Evolutionary conservation across 2,113 vertebrate species (phyloP).

Genomic region (Clarias gariepinus): DNA sequence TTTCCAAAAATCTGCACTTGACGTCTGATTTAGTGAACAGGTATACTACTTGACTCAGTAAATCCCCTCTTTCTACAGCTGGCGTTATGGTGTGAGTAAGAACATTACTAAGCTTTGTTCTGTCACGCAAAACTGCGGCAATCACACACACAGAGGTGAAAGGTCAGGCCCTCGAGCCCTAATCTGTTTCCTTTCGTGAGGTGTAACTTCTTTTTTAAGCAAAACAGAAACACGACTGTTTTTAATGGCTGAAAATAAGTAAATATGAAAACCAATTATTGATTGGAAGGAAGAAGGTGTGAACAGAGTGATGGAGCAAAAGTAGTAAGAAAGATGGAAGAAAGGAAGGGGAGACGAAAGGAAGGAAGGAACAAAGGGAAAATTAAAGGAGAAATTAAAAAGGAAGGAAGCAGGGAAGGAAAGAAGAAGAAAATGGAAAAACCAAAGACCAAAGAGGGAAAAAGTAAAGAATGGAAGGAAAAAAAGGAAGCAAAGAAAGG

Average conservation of each 20-base stretch:
- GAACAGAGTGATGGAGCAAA: no score
- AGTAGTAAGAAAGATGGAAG: not conserved
- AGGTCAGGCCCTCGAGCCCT: not conserved
- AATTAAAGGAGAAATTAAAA: not conserved
- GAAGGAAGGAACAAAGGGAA: not conserved
- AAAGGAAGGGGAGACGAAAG: not conserved
- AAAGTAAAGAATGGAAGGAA: not conserved
- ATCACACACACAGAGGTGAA: constrained; percentile 6
- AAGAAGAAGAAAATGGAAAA: not conserved
- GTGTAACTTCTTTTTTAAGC: not conserved
- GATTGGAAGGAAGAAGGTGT: not conserved
- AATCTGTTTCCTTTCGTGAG: not conserved
- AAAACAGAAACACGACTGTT: not conserved
- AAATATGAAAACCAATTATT: not conserved
- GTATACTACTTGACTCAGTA: not conserved
- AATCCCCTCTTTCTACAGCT: not conserved
- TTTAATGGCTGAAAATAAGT: not conserved
- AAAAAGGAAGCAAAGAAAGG: not conserved
- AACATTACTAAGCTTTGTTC: constrained; percentile 19
- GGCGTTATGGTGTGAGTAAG: constrained; percentile 7
- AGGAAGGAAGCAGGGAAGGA: not conserved
- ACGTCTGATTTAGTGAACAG: not conserved
- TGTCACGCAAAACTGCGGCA: not conserved
- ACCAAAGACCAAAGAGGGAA: not conserved
- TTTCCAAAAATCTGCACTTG: not conserved